Conservation (phyloP, 2,113 vertebrate genomes). For the Ardeotis arabs region DNA sequence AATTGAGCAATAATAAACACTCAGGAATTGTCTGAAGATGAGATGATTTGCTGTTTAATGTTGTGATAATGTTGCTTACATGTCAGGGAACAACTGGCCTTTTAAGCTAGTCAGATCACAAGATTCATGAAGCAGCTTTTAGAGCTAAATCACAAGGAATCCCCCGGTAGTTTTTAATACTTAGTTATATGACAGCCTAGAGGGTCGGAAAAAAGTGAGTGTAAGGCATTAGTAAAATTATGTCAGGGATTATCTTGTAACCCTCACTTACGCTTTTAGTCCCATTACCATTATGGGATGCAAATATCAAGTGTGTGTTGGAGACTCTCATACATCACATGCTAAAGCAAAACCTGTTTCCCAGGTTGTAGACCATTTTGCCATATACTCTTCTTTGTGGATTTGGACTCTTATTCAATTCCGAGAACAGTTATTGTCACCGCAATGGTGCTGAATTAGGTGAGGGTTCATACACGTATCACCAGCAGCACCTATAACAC, state of each 20-base stretch:
- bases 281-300: not conserved
- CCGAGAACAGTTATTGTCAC: not conserved
- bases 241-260: not conserved
- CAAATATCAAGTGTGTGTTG: not conserved
- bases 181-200: not conserved
- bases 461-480: not conserved
- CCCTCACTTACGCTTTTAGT: conserved; percentile 2
- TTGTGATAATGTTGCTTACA: not conserved
- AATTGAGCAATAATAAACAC: not conserved
- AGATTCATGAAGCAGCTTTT: not conserved
- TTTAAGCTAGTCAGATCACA: not conserved
- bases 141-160: conserved; percentile 9
- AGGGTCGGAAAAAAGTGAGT: not conserved
- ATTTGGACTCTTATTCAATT: not conserved
- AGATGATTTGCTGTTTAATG: not conserved
- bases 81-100: not conserved
- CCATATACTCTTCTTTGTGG: not conserved
- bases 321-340: not conserved
- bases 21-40: conserved; percentile 7
- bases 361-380: not conserved
- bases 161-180: not conserved
- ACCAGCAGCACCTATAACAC: not conserved
- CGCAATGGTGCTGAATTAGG: not conserved
- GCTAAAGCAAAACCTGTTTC: not conserved
- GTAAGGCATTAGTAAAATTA: not conserved